Base-by-base conservation (phyloP, 1,140 invertebrate species). In the Macrobrachium rosenbergii region DNA sequence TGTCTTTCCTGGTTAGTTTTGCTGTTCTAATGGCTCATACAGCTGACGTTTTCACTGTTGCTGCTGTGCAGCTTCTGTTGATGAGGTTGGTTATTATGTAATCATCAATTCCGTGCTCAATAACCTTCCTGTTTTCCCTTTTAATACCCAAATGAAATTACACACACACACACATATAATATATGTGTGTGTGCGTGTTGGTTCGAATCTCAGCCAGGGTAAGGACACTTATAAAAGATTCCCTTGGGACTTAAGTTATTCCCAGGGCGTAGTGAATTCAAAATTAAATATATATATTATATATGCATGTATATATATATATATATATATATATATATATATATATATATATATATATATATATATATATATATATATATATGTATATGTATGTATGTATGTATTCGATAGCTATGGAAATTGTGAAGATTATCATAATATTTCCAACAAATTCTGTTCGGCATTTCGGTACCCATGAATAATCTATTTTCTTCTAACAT, bases 261-360 rank as follows among this genome's bases (percentile, higher is more conserved):
- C 28, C 28, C 3, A 37, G 28, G 1, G 3, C 3, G 28, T 37
- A 3, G 3, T 37, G 28, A 37, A 37, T 37, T 37, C n/a, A n/a
- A n/a, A 37, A 37, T 37, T n/a, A n/a, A 37, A 5, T 52, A 52
- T 52, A 52, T 52, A 52, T 52, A 52, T 52, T 0, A 52, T 52
- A 52, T 52, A 52, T 52, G 6, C 6, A 52, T 52, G 6, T 52
- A 52, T 52, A 78, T 78, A 78, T 78, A 78, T 78, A 78, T 78
- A 60, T 78, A 78, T 78, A 78, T 78, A 78, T 78, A 78, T 60
- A 78, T 78, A 78, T 78, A 52, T 45, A 78, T 78, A 58, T 78
- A 78, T 78, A 78, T 78, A 52, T 58, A 78, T 60, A 78, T 78
- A 78, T 45, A 58, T 17, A 58, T 17, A 58, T 75, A 43, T 23